Conservation (phyloP, 2,888 invertebrate species). For the Meghimatium bilineatum region DNA sequence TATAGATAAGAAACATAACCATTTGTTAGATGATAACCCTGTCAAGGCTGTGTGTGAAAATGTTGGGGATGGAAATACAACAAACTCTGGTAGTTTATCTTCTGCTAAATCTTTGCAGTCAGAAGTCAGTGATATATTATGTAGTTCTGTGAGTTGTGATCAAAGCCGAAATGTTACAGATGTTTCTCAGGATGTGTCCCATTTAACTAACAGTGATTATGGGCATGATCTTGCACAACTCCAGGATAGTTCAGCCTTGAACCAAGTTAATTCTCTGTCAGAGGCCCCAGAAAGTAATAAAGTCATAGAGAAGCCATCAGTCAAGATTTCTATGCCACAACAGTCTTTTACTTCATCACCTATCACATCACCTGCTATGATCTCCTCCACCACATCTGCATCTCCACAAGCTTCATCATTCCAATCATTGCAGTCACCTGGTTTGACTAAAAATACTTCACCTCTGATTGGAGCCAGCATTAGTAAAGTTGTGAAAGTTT, state of each 20-base stretch:
- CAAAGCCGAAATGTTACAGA: neutral
- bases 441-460: constrained; percentile 50
- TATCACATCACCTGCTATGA: constrained; percentile 20
- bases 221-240: neutral
- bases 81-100: neutral
- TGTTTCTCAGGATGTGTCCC: neutral
- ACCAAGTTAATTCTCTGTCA: neutral
- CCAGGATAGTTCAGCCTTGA: neutral
- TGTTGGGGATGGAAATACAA: neutral
- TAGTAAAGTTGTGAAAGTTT: constrained; percentile 19
- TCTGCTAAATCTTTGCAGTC: neutral
- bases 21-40: constrained; percentile 1
- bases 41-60: constrained; percentile 3
- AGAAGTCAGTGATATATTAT: neutral
- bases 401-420: constrained; percentile 35
- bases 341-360: neutral
- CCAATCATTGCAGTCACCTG: constrained; percentile 38
- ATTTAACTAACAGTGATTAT: neutral
- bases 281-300: neutral
- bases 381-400: constrained; percentile 10
- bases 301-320: constrained; percentile 24
- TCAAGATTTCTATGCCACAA: constrained; percentile 15
- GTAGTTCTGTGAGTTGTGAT: constrained; percentile 17
- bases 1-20: constrained; percentile 12
- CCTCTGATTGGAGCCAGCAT: neutral